Percentiles rank a stretch among this genome's conserved stretches.
phyloP scores from a whole-genome alignment of 2,113 vertebrate species.

The Prunella himalayana region DNA sequence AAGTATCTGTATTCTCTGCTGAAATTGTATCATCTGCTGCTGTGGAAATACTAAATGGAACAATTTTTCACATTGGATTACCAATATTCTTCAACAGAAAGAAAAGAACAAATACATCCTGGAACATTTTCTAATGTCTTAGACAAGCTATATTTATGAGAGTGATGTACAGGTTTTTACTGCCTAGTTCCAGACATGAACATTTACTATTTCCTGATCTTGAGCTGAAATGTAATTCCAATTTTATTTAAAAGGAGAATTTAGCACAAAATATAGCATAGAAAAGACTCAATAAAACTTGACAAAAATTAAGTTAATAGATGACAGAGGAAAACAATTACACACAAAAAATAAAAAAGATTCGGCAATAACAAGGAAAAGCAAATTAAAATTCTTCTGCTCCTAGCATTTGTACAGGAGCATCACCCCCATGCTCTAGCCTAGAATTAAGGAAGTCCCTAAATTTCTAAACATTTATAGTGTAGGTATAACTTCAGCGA shows the following conservation, averaged over 20 bases:
- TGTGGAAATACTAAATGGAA: not conserved
- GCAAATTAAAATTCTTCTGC: not conserved
- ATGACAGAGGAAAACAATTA: not conserved
- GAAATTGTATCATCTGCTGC: not conserved
- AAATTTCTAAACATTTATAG: not conserved
- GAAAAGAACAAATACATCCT: not conserved
- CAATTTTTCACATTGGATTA: not conserved
- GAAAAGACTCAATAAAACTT: not conserved
- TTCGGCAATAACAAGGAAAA: not conserved
- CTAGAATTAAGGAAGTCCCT: not conserved
- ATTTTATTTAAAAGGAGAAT: not conserved
- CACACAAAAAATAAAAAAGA: fast-evolving
- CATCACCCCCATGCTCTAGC: not conserved
- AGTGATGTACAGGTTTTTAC: not conserved
- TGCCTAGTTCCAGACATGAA: not conserved
- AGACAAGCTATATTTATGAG: not conserved
- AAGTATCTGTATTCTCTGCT: not conserved
- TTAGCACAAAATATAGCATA: not conserved
- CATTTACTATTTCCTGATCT: not conserved
- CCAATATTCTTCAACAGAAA: not conserved
- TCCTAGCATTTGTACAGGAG: not conserved
- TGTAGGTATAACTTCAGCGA: not conserved
- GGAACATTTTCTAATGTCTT: not conserved
- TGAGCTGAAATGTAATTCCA: not conserved
- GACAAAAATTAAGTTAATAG: not conserved